Evolutionary conservation across 2,888 invertebrate genomes (phyloP).

Genomic region (Troides helena): DNA sequence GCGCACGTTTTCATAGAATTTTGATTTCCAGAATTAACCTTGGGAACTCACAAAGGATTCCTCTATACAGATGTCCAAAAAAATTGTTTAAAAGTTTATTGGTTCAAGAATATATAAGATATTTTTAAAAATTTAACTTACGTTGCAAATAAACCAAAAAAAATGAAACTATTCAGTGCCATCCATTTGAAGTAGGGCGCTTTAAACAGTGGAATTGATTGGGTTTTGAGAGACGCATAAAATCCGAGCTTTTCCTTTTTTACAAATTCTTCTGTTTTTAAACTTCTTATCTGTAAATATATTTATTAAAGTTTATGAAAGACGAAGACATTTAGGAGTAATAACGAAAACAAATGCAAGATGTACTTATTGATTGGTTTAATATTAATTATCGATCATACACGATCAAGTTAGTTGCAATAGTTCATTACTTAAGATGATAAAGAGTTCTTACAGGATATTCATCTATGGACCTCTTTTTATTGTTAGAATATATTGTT

Average conservation of each 20-base stretch:
- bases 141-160: constrained; percentile 84
- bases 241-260: constrained; percentile 47
- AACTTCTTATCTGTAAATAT: constrained; percentile 55
- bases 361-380: too few relatives aligned
- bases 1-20: too few relatives aligned
- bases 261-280: constrained; percentile 43
- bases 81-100: too few relatives aligned
- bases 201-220: constrained; percentile 76
- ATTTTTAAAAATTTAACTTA: constrained; percentile 54
- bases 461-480: constrained; percentile 56
- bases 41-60: too few relatives aligned
- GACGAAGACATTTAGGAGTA: too few relatives aligned
- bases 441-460: constrained; percentile 66
- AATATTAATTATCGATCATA: too few relatives aligned
- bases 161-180: constrained; percentile 75
- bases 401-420: too few relatives aligned
- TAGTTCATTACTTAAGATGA: too few relatives aligned
- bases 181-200: constrained; percentile 78
- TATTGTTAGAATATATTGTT: constrained; percentile 78
- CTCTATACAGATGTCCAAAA: too few relatives aligned
- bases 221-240: constrained; percentile 65
- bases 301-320: background rate
- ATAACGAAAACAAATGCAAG: too few relatives aligned
- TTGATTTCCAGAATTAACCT: too few relatives aligned
- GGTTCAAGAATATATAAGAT: too few relatives aligned